phyloP scores from a whole-genome alignment of 2,888 invertebrate species.

The Hermaeophaga mercurialis region DNA sequence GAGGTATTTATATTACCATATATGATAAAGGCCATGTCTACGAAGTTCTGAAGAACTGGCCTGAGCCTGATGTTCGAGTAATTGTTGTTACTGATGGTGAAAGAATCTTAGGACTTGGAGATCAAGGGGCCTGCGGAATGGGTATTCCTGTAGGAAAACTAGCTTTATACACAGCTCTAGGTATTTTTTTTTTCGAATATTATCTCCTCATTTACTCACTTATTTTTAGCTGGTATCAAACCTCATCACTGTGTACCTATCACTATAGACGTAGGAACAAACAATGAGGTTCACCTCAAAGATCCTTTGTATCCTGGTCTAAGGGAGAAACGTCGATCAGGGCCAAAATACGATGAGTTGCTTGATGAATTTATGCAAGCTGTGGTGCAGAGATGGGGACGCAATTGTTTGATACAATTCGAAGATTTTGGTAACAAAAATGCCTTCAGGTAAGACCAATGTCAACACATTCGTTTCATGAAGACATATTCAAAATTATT shows the following conservation, averaged over 20 bases:
- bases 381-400: constrained; percentile 81
- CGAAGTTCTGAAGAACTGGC: constrained; percentile 92
- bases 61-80: constrained; percentile 82
- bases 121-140: constrained; percentile 97
- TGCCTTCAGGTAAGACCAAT: constrained; percentile 89
- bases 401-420: constrained; percentile 87
- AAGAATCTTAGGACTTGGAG: constrained; percentile 95
- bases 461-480: too few species aligned
- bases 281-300: constrained; percentile 69
- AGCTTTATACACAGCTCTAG: constrained; percentile 91
- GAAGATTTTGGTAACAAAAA: constrained; percentile 98
- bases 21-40: constrained; percentile 95
- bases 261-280: constrained; percentile 92
- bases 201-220: background rate
- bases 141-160: constrained; percentile 98
- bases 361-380: constrained; percentile 97
- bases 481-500: too few species aligned
- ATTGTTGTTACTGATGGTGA: constrained; percentile 98
- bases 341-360: constrained; percentile 87
- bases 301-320: constrained; percentile 96
- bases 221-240: constrained; percentile 79
- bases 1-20: constrained; percentile 94
- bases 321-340: constrained; percentile 80
- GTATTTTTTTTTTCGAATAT: constrained; percentile 3
- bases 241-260: constrained; percentile 95